Percentiles rank a stretch among this genome's conserved stretches.
phyloP scores from a whole-genome alignment of 2,113 vertebrate species.

The Macquaria ambigua region DNA sequence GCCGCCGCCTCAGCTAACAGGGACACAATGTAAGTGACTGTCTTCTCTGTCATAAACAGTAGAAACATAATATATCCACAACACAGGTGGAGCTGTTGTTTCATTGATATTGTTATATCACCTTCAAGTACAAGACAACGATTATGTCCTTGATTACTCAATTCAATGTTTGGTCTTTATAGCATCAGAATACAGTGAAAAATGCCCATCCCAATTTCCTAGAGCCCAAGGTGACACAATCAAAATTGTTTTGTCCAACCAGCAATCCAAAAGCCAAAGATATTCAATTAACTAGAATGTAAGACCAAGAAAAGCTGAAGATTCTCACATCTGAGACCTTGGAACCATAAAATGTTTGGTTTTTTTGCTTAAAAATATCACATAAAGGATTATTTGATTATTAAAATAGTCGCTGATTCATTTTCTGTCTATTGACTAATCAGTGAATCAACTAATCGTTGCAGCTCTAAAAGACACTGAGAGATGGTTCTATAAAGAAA shows the following conservation, averaged over 20 bases:
- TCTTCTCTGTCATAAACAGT: neutral
- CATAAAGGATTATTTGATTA: too few relatives aligned
- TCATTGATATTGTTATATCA: neutral
- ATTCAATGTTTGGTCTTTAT: too few relatives aligned
- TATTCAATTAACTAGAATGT: neutral
- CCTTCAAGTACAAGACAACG: neutral
- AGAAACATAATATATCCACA: neutral
- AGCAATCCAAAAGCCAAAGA: neutral
- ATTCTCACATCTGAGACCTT: neutral
- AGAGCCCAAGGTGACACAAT: too few relatives aligned
- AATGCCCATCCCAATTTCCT: too few relatives aligned
- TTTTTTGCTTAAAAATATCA: too few relatives aligned
- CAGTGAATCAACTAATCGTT: too few relatives aligned
- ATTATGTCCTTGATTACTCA: too few relatives aligned
- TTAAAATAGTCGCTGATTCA: too few relatives aligned
- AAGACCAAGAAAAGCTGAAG: neutral
- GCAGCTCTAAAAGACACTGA: neutral
- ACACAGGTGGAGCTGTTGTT: neutral
- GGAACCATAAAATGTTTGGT: neutral
- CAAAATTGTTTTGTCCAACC: too few relatives aligned
- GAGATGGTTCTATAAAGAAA: neutral
- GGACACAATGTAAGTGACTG: constrained; percentile 87
- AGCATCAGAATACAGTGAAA: too few relatives aligned
- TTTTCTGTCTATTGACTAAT: too few relatives aligned
- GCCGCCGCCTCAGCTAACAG: constrained; percentile 79